phyloP scores from a whole-genome alignment of 2,797 vertebrate genomes.

The Saguinus oedipus region DNA sequence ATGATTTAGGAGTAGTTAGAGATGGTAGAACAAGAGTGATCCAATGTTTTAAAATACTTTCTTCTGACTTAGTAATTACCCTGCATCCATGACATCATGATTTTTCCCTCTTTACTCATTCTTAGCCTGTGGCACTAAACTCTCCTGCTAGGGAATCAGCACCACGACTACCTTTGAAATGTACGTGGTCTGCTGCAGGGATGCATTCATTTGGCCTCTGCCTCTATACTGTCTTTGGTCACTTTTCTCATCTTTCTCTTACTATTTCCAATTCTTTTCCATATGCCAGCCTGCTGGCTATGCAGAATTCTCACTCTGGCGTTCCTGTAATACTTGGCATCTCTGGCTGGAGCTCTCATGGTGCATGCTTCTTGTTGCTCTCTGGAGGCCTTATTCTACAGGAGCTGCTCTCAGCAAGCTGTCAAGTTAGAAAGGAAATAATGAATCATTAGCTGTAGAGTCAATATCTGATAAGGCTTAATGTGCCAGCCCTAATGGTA shows the following conservation, averaged over 20 bases:
- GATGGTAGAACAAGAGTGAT: neutral
- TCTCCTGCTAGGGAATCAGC: neutral
- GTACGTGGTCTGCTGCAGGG: neutral
- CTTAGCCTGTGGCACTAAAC: neutral
- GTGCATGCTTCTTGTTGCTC: neutral
- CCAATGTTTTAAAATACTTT: neutral
- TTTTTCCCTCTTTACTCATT: neutral
- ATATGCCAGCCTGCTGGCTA: neutral
- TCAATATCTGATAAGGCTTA: neutral
- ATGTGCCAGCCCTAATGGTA: neutral
- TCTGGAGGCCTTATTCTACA: neutral
- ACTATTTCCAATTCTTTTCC: neutral
- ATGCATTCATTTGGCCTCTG: fast-evolving
- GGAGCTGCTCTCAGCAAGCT: constrained; percentile 18
- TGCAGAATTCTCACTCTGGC: fast-evolving
- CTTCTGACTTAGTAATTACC: neutral
- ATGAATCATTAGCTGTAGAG: constrained; percentile 42
- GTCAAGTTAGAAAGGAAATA: constrained; percentile 24
- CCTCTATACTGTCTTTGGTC: neutral
- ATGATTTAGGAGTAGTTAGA: neutral
- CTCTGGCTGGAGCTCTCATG: too few species aligned
- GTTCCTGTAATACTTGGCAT: neutral
- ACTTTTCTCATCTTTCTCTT: neutral
- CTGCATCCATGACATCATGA: too few species aligned
- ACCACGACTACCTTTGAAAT: neutral